phyloP scores from a whole-genome alignment of 2,113 vertebrate genomes.

The Podarcis raffonei region DNA sequence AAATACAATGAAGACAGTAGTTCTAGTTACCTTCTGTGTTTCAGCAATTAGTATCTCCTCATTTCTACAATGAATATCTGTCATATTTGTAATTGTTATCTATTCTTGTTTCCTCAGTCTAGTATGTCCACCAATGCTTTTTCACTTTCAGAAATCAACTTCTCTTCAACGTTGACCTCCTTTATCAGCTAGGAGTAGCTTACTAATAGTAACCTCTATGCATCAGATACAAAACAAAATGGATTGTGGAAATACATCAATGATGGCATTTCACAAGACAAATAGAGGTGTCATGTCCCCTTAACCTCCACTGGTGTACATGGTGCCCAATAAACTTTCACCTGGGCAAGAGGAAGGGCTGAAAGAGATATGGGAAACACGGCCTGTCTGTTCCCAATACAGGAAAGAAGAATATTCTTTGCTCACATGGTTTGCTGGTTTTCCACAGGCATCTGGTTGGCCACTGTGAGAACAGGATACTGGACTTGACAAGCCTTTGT shows the following conservation, averaged over 20 bases:
- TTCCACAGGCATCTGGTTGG: no score
- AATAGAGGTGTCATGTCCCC: not conserved
- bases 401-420: no score
- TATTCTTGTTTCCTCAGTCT: not conserved
- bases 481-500: no score
- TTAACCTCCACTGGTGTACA: not conserved
- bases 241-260: no score
- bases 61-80: not conserved
- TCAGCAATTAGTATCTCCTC: not conserved
- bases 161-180: not conserved
- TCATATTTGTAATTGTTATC: not conserved
- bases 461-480: no score
- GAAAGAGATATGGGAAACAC: not conserved
- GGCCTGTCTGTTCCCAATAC: not conserved
- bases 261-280: not conserved
- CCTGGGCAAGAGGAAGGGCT: not conserved
- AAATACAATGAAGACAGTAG: not conserved
- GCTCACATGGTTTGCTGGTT: no score
- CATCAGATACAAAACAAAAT: not conserved
- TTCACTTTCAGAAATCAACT: not conserved
- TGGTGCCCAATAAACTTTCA: not conserved
- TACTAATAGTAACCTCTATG: not conserved
- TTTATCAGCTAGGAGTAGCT: not conserved
- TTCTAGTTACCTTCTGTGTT: not conserved
- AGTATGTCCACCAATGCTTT: not conserved